Percentiles rank a stretch among this genome's conserved stretches.
phyloP scores from a whole-genome alignment of 35 echinoderm and acorn worm genomes.

The Eucidaris tribuloides region DNA sequence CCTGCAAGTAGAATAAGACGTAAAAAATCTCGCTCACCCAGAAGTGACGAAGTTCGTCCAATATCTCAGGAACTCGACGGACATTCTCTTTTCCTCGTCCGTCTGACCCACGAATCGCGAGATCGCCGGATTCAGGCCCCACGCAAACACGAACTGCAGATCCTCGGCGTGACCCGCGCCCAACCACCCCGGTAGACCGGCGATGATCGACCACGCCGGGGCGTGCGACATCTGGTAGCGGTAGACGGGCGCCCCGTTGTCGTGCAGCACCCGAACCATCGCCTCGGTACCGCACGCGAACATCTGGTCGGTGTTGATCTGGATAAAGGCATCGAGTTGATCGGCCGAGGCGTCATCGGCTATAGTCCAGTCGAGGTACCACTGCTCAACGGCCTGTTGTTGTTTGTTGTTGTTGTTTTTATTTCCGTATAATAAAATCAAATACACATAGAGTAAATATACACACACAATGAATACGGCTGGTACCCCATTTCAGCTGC shows the following conservation, averaged over 20 bases:
- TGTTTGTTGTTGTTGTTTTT: too few species aligned
- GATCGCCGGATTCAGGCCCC: neutral
- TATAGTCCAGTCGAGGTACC: constrained; percentile 71
- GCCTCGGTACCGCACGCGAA: neutral
- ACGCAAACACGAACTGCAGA: constrained; percentile 71
- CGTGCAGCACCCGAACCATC: neutral
- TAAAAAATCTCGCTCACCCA: too few species aligned
- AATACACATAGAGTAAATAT: too few species aligned
- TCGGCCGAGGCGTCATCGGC: constrained; percentile 52
- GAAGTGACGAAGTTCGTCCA: constrained; percentile 75
- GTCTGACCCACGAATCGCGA: neutral
- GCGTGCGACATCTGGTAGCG: constrained; percentile 69
- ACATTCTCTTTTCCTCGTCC: constrained; percentile 53
- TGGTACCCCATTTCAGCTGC: too few species aligned
- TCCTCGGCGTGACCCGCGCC: constrained; percentile 72
- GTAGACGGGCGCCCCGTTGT: constrained; percentile 28
- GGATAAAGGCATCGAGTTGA: constrained; percentile 41
- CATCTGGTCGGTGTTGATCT: constrained; percentile 47
- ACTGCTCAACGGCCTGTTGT: constrained; percentile 52
- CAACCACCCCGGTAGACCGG: constrained; percentile 51
- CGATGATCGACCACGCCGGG: neutral
- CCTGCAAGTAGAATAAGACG: too few species aligned
- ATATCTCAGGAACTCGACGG: constrained; percentile 67
- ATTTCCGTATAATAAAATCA: too few species aligned
- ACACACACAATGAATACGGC: too few species aligned